phyloP scores from a whole-genome alignment of 1,140 invertebrate species.

The Sipha flava region DNA sequence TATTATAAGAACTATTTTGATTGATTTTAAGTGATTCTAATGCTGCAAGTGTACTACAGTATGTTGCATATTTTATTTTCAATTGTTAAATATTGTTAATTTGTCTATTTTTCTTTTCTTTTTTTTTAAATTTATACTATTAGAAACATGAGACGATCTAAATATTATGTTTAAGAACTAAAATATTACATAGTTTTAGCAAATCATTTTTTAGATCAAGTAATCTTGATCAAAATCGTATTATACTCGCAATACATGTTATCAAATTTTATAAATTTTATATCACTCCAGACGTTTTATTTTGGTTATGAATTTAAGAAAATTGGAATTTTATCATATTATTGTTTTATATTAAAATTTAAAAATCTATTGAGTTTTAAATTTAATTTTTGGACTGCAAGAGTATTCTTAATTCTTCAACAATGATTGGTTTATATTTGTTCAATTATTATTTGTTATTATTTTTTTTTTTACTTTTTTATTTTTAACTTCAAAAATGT shows the following conservation, averaged over 20 bases:
- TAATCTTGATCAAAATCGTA: slow-evolving; percentile 16
- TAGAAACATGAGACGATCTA: too few relatives aligned
- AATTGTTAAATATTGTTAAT: slow-evolving; percentile 8
- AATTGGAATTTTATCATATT: not conserved
- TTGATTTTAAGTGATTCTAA: not conserved
- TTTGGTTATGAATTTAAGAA: not conserved
- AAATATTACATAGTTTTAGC: not conserved
- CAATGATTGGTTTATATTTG: not conserved
- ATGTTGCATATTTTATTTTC: not conserved
- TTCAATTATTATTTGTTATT: not conserved
- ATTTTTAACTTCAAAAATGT: not conserved
- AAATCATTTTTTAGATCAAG: not conserved
- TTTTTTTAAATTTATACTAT: too few relatives aligned
- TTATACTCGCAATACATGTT: slow-evolving; percentile 1
- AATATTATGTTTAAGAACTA: too few relatives aligned
- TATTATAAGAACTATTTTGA: not conserved
- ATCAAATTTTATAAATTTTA: not conserved
- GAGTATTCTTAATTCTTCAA: not conserved
- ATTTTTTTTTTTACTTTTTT: not conserved
- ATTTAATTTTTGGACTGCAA: not conserved
- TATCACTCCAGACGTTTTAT: not conserved
- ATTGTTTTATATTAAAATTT: too few relatives aligned
- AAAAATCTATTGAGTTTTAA: too few relatives aligned
- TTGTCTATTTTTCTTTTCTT: not conserved
- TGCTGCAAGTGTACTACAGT: not conserved